Percentiles rank a stretch among this genome's conserved stretches.
Evolutionary conservation across 2,797 vertebrate genomes (phyloP).

Genomic region (Simalia tracyae): DNA sequence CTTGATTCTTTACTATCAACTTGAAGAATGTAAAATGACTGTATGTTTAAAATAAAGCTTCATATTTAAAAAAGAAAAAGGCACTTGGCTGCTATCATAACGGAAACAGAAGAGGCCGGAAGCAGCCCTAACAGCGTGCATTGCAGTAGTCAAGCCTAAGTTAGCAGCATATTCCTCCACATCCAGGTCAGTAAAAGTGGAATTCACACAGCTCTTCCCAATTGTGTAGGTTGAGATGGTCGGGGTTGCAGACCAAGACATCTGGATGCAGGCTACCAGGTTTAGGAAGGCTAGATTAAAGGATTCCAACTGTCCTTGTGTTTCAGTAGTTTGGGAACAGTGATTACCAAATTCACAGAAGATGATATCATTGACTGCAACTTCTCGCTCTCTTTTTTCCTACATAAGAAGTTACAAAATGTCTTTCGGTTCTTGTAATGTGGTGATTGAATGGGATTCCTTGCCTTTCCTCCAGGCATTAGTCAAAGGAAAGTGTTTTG

Average conservation of each 20-base stretch:
- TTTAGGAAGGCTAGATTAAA: neutral
- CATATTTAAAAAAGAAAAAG: neutral
- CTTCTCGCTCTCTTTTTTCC: neutral
- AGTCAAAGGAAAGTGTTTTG: neutral
- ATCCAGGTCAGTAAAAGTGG: neutral
- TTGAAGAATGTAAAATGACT: neutral
- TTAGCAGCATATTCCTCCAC: neutral
- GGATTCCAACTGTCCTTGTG: neutral
- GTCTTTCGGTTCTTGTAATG: neutral
- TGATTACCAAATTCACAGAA: neutral
- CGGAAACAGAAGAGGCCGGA: neutral
- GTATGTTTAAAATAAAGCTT: neutral
- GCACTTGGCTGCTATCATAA: neutral
- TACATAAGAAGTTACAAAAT: constrained; percentile 1
- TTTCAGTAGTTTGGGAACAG: neutral
- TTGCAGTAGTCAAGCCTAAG: neutral
- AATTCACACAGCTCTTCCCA: neutral
- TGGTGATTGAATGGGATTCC: neutral
- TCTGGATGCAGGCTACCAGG: neutral
- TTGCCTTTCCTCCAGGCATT: constrained; percentile 17
- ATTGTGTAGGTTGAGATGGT: neutral
- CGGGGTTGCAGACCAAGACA: neutral
- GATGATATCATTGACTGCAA: neutral
- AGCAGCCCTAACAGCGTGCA: neutral
- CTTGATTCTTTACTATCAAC: neutral